These are phyloP conservation scores for Agrotis puta DNA, from an alignment of 2,888 invertebrate genomes.

Conservation along the genomic window DNA sequence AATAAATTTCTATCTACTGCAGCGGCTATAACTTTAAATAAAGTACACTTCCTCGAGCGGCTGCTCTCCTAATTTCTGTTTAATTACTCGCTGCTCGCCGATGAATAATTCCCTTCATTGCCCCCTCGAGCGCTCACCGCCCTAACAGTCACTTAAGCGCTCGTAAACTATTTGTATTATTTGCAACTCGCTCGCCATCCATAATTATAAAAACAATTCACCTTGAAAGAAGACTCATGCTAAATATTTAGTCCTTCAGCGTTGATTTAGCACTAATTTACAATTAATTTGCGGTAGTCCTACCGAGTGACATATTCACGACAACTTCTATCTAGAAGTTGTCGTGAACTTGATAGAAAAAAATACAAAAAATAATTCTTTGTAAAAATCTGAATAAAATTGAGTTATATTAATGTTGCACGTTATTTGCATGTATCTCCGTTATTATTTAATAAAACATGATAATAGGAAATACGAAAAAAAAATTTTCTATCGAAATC, in stretches of 20 bases:
- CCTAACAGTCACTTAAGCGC: slow-evolving; percentile 52
- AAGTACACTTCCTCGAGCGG: slow-evolving; percentile 38
- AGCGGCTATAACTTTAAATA: slow-evolving; percentile 47
- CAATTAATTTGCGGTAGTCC: too few relatives aligned
- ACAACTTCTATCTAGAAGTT: too few relatives aligned
- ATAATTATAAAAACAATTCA: slow-evolving; percentile 37
- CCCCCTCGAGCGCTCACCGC: slow-evolving; percentile 29
- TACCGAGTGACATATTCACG: too few relatives aligned
- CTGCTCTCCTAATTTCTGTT: slow-evolving; percentile 60
- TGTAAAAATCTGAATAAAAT: too few relatives aligned
- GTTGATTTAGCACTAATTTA: slow-evolving; percentile 1
- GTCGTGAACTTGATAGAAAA: too few relatives aligned
- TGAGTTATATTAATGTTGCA: too few relatives aligned
- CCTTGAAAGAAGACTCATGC: slow-evolving; percentile 24
- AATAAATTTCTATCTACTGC: slow-evolving; percentile 66
- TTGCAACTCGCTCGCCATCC: slow-evolving; percentile 29
- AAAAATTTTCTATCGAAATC: too few relatives aligned
- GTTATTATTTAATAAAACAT: too few relatives aligned
- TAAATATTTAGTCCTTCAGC: slow-evolving; percentile 1
- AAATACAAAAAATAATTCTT: too few relatives aligned
- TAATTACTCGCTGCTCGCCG: slow-evolving; percentile 58
- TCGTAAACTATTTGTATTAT: slow-evolving; percentile 61
- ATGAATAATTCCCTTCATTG: slow-evolving; percentile 59
- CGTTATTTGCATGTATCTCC: too few relatives aligned
- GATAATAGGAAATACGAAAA: too few relatives aligned